Base-by-base conservation (phyloP, 2,113 vertebrate species). In the Polypterus senegalus region DNA sequence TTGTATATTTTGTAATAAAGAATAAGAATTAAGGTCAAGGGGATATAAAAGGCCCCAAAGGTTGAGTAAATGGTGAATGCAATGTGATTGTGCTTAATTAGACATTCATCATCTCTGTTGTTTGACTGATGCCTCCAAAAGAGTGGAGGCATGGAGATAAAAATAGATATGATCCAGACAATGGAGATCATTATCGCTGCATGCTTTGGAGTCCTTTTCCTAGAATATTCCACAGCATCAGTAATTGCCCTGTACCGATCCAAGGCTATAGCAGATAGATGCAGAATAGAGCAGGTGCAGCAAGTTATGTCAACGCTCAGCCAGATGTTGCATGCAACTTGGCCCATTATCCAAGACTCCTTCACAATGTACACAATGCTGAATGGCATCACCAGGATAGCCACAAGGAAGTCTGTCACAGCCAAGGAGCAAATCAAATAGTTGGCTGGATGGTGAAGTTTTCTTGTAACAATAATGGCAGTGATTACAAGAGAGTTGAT, bases 1-100 rank as follows among this genome's bases (percentile, higher is more conserved):
- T 83, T 86, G 74, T 99, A 99, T 76, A 99, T 99, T 82, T 97
- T 99, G 73, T 97, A 99, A 72, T 99, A 99, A 67, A 99, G 93
- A 70, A 98, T 94, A 72, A 99, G 82, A 72, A 99, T 98, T 73
- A 99, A 80, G 63, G 88, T 76, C 44, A 99, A 73, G 0, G 96
- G 96, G 66, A 99, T 96, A 71, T 99, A 99, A 82, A 99, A 99
- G 4, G 94, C 96, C 47, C 96, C 96, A 47, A 99, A 89, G 0
- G 96, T 99, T 48, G 91, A 88, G 69, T 99, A 99, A 75, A 99
- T 83, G 11, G 92, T 93, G 67, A 74, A 98, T 62, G 87, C 81
- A 8, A 99, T 91, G 76, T 93, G 92, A 57, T 96, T 88, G 0
- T 98, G 94, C 66, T 89, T 92, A 76, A 99, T 97, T 72, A 96